phyloP scores from a whole-genome alignment of 2,797 vertebrate species.

The Rhinogobio ventralis region DNA sequence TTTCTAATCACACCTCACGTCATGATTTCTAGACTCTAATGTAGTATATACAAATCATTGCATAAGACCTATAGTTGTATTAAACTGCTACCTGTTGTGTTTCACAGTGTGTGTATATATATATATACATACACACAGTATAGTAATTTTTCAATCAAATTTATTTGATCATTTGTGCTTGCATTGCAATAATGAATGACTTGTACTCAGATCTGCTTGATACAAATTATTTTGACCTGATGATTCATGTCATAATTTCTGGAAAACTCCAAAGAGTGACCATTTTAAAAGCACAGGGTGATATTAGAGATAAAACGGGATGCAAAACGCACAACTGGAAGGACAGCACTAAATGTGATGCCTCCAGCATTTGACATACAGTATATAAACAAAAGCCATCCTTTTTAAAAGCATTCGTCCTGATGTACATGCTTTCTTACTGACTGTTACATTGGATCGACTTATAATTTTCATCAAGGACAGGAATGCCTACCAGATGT shows the following conservation, averaged over 20 bases:
- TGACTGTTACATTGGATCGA: not conserved
- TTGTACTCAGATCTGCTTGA: not conserved
- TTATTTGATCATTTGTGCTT: not conserved
- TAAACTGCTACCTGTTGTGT: slow-evolving; percentile 30
- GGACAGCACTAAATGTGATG: not conserved
- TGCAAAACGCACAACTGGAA: not conserved
- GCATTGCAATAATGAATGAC: not conserved
- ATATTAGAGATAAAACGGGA: not conserved
- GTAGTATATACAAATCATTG: not conserved
- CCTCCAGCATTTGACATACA: not conserved
- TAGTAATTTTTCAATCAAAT: too few relatives aligned
- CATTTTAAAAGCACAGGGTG: not conserved
- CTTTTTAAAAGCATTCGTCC: not conserved
- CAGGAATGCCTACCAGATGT: not conserved
- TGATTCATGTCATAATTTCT: not conserved
- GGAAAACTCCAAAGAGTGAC: not conserved
- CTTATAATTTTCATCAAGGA: not conserved
- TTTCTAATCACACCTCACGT: not conserved
- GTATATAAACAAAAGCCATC: not conserved
- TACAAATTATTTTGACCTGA: not conserved
- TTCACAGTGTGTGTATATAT: not conserved
- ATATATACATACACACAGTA: too few relatives aligned
- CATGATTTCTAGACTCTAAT: not conserved
- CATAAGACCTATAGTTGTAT: not conserved
- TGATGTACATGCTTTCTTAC: not conserved